Conservation (phyloP, 2,888 invertebrate genomes). For the Brenthis daphne region DNA sequence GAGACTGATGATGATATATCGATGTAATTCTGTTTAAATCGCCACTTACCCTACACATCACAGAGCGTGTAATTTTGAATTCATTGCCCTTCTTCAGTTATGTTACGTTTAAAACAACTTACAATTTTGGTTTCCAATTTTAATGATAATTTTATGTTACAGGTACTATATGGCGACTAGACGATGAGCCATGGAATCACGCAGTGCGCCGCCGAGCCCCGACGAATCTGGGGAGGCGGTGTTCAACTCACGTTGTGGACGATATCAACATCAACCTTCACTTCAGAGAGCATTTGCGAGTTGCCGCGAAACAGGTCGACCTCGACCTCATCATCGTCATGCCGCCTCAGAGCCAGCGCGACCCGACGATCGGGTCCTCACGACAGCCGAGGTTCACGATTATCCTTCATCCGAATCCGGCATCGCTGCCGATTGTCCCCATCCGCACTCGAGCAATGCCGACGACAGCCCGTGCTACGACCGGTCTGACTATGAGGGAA, state of each 20-base stretch:
- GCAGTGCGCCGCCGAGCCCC: conserved; percentile 82
- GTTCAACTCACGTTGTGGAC: conserved; percentile 89
- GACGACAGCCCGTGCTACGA: conserved; percentile 77
- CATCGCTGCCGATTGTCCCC: conserved; percentile 77
- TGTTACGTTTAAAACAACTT: conserved; percentile 52
- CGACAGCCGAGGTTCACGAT: conserved; percentile 77
- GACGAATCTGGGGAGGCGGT: conserved; percentile 83
- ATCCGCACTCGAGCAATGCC: conserved; percentile 72
- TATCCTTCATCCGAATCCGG: conserved; percentile 81
- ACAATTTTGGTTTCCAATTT: conserved; percentile 31
- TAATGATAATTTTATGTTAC: conserved; percentile 52
- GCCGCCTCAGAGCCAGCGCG: conserved; percentile 74
- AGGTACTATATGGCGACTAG: conserved; percentile 69
- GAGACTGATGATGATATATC: conserved; percentile 81
- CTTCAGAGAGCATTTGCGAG: conserved; percentile 74
- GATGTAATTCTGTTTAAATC: conserved; percentile 78
- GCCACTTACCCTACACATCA: conserved; percentile 80
- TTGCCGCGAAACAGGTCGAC: conserved; percentile 69
- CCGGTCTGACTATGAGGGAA: conserved; percentile 73
- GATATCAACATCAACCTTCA: conserved; percentile 83
- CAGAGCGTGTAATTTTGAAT: conserved; percentile 74
- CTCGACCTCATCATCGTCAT: conserved; percentile 71
- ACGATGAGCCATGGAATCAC: conserved; percentile 82
- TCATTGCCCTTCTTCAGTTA: conserved; percentile 72
- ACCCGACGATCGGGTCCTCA: conserved; percentile 75